Conservation (phyloP, 1,140 invertebrate species). For the Drosophila funebris region DNA sequence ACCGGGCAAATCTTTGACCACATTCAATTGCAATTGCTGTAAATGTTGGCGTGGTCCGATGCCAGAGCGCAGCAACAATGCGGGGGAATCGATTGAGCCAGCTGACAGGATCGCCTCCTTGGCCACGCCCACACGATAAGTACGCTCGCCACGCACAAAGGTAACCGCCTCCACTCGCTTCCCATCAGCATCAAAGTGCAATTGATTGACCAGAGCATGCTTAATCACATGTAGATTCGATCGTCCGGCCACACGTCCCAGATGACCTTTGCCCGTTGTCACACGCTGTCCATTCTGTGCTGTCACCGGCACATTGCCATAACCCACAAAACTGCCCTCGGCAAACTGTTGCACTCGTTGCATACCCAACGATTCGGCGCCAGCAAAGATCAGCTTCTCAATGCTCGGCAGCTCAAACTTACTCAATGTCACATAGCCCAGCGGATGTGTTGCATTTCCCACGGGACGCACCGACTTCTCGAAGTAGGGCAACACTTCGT, state of each 20-base stretch:
- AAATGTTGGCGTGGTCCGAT: slow-evolving; percentile 85
- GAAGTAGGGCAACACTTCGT: slow-evolving; percentile 69
- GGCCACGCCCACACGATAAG: slow-evolving; percentile 65
- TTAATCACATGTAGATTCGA: slow-evolving; percentile 89
- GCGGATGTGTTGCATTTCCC: slow-evolving; percentile 77
- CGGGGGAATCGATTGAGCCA: slow-evolving; percentile 85
- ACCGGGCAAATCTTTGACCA: slow-evolving; percentile 84
- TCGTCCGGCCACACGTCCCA: slow-evolving; percentile 74
- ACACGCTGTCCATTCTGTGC: slow-evolving; percentile 86
- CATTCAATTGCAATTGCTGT: slow-evolving; percentile 79
- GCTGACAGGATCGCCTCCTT: slow-evolving; percentile 86
- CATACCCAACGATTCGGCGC: slow-evolving; percentile 44
- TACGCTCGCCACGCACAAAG: slow-evolving; percentile 68
- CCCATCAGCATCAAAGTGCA: slow-evolving; percentile 85
- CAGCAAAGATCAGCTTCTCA: slow-evolving; percentile 42
- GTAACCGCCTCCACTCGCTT: slow-evolving; percentile 64
- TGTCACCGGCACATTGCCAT: slow-evolving; percentile 84
- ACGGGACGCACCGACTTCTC: slow-evolving; percentile 79
- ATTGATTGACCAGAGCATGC: slow-evolving; percentile 85
- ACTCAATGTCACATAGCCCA: slow-evolving; percentile 48
- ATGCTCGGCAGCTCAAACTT: slow-evolving; percentile 70
- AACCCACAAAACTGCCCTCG: slow-evolving; percentile 85
- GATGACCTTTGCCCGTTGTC: slow-evolving; percentile 84
- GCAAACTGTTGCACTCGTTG: slow-evolving; percentile 36
- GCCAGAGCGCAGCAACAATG: slow-evolving; percentile 85